Conservation (phyloP, 2,113 vertebrate species). For the Zosterops japonicus region DNA sequence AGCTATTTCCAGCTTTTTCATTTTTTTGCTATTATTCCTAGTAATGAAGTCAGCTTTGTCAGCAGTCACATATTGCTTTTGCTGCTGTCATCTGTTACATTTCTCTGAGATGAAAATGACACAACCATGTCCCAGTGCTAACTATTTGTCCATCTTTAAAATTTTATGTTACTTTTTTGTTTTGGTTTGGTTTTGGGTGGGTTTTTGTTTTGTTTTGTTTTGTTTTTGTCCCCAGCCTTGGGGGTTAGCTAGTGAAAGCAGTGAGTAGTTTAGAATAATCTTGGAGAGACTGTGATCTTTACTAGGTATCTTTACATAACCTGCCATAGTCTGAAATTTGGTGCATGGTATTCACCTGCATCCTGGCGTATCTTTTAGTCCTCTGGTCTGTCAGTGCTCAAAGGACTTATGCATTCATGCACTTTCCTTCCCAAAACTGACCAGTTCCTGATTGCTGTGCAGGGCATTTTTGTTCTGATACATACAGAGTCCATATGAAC, state of each 20-base stretch:
- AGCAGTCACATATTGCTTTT: not conserved
- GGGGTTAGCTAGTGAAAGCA: not conserved
- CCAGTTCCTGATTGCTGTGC: not conserved
- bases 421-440: not conserved
- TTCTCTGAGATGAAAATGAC: not conserved
- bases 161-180: not conserved
- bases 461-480: not conserved
- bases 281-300: not conserved
- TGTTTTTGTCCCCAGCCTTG: not conserved
- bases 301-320: not conserved
- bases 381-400: not conserved
- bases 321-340: not conserved
- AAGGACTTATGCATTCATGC: not conserved
- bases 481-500: not conserved
- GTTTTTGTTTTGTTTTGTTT: not conserved
- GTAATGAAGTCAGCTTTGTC: not conserved
- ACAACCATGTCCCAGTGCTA: not conserved
- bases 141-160: not conserved
- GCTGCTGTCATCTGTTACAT: not conserved
- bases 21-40: not conserved
- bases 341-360: not conserved
- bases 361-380: not conserved
- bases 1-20: not conserved
- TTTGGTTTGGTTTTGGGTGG: not conserved
- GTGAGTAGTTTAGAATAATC: not conserved